Percentiles rank a stretch among this genome's conserved stretches.
phyloP scores from a whole-genome alignment of 2,888 invertebrate genomes.

The Tolmerus cingulatus region DNA sequence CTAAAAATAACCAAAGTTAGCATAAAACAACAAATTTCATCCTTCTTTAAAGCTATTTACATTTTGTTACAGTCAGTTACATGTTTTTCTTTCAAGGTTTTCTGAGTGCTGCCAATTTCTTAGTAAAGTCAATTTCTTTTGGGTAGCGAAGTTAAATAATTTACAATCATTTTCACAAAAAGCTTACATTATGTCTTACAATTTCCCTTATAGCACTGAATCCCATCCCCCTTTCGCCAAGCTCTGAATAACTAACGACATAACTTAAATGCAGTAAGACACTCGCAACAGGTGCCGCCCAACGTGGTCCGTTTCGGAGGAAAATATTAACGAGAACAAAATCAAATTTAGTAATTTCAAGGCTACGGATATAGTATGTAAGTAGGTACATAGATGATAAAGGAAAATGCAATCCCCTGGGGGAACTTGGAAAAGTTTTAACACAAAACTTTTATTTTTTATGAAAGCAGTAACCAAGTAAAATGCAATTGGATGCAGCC shows the following conservation, averaged over 20 bases:
- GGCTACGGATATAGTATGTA: not conserved
- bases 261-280: not conserved
- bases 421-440: not conserved
- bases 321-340: not conserved
- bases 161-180: not conserved
- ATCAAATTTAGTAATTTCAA: not conserved
- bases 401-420: not conserved
- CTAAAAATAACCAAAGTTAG: too few relatives aligned
- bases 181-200: not conserved
- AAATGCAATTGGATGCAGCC: not conserved
- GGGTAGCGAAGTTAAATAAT: not conserved
- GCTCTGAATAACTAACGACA: not conserved
- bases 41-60: too few relatives aligned
- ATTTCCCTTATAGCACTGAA: not conserved
- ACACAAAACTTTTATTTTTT: not conserved
- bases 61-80: too few relatives aligned
- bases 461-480: not conserved
- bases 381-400: not conserved
- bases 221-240: not conserved
- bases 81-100: not conserved
- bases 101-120: not conserved
- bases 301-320: not conserved
- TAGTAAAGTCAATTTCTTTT: not conserved
- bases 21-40: too few relatives aligned
- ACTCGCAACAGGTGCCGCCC: not conserved